Evolutionary conservation across 2,888 invertebrate genomes (phyloP), one percentile per base, ranked within the genome.

Genomic region (Trachelus troglodyta): DNA sequence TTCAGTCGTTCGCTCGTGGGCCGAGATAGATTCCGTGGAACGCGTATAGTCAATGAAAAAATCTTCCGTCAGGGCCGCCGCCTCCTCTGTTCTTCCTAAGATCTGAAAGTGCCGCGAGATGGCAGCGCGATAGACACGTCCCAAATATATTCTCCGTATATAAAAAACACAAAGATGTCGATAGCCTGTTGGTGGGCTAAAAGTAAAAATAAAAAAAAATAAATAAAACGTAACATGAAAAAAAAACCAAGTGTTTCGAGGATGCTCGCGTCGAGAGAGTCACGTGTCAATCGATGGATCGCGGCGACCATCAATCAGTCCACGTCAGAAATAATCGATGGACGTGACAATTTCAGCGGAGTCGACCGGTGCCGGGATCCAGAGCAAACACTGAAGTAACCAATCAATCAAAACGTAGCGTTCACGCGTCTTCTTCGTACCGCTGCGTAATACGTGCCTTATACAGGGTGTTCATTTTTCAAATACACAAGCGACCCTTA

Each of bases 341-440:
- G 85, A 88, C 89, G 90, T 90, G 90, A 91, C 90, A 90, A 90
- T 89, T 89, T 86, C 83, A 87, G 86, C 86, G 82, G 87, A 85
- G 85, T 87, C 92, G 90, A 69, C 89, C 74, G 83, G 91, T 76
- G 90, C 85, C 79, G 87, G 68, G 89, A 92, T 88, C 85, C 88
- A 83, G 86, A 92, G 92, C 86, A 92, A 93, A 79, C 92, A 92
- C 85, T 89, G 91, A 81, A 85, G 86, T 86, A 85, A 86, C 87
- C 89, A 85, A 89, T 89, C 89, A 87, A 88, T 89, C 87, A 89
- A 88, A 85, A 85, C 86, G 84, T 81, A 86, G 83, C 86, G 85
- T 84, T 88, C 88, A 86, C 85, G 86, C 87, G 83, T 86, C 86
- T 87, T 34, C 34, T 88, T 88, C 86, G 78, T 74, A 71, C 71